These are phyloP conservation scores for Xanthorhoe spadicearia DNA, from an alignment of 2,888 invertebrate genomes.

Conservation along the genomic window DNA sequence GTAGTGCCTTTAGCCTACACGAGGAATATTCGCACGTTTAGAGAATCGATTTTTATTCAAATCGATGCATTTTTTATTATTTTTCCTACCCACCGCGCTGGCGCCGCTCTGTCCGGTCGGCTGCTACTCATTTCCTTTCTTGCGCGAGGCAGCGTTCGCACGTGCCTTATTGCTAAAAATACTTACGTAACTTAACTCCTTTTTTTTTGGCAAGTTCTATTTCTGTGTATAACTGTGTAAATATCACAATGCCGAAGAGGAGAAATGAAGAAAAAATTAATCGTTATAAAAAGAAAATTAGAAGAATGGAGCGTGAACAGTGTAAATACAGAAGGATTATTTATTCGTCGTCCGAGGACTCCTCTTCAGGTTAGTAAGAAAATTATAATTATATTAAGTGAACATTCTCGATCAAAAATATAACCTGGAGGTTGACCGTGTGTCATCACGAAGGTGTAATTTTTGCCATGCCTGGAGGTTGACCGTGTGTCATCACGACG, in stretches of 20 bases:
- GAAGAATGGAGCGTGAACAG: not conserved
- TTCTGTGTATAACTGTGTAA: no score
- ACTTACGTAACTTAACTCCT: not conserved
- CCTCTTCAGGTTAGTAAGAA: not conserved
- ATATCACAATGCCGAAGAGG: not conserved
- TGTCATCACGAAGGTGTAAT: no score
- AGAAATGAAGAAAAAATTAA: not conserved
- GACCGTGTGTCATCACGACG: no score
- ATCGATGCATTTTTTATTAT: not conserved
- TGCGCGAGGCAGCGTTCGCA: slow-evolving; percentile 3
- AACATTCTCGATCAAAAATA: not conserved
- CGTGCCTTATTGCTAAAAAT: not conserved
- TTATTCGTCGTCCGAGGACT: not conserved
- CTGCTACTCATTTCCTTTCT: not conserved
- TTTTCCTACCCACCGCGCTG: not conserved
- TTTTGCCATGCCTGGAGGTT: no score
- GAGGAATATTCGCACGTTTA: slow-evolving; percentile 13
- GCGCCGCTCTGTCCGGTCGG: not conserved
- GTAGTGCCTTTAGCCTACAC: slow-evolving; percentile 11
- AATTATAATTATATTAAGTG: not conserved
- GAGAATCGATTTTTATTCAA: slow-evolving; percentile 4
- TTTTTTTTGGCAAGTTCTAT: not conserved
- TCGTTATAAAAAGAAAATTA: not conserved
- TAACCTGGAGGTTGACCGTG: no score
- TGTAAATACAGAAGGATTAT: not conserved